phyloP scores from a whole-genome alignment of 64 coral and sea anemone species.

The Montipora foliosa region DNA sequence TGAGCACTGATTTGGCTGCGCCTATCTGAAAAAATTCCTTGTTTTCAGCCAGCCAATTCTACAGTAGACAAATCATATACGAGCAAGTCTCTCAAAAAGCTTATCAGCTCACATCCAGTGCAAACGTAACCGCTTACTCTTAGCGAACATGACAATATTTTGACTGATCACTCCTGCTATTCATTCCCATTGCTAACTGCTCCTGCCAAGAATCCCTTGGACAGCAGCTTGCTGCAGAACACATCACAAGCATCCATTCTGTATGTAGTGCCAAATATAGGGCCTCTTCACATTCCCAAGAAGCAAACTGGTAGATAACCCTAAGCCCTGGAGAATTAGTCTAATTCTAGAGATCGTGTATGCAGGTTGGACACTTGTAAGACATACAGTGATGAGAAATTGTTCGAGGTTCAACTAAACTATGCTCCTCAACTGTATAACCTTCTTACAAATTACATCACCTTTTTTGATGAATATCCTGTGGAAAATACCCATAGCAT shows the following conservation, averaged over 20 bases:
- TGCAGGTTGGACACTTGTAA: conserved; percentile 24
- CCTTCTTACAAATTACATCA: conserved; percentile 21
- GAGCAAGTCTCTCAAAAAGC: not conserved
- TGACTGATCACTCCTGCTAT: not conserved
- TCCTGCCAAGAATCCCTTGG: not conserved
- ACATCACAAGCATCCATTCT: conserved; percentile 27
- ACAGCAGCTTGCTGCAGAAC: not conserved
- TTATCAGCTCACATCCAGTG: not conserved
- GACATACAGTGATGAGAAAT: conserved; percentile 24
- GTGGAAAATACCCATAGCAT: conserved; percentile 71
- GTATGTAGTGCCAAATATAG: conserved; percentile 42
- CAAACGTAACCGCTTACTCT: not conserved
- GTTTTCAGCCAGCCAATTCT: conserved; percentile 54
- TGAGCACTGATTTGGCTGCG: conserved; percentile 25
- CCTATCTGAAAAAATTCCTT: conserved; percentile 63
- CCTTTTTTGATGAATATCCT: conserved; percentile 73
- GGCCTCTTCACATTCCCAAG: conserved; percentile 51
- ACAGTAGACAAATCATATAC: conserved; percentile 58
- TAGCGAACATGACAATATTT: not conserved
- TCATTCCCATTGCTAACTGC: not conserved
- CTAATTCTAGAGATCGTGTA: conserved; percentile 37
- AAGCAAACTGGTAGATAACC: conserved; percentile 25
- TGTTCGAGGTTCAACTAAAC: conserved; percentile 41
- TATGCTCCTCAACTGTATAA: conserved; percentile 53
- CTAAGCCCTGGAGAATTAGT: conserved; percentile 43